Evolutionary conservation across 2,888 invertebrate genomes (phyloP), one percentile per base, ranked within the genome.

Genomic region (Hypomecis atomaria): DNA sequence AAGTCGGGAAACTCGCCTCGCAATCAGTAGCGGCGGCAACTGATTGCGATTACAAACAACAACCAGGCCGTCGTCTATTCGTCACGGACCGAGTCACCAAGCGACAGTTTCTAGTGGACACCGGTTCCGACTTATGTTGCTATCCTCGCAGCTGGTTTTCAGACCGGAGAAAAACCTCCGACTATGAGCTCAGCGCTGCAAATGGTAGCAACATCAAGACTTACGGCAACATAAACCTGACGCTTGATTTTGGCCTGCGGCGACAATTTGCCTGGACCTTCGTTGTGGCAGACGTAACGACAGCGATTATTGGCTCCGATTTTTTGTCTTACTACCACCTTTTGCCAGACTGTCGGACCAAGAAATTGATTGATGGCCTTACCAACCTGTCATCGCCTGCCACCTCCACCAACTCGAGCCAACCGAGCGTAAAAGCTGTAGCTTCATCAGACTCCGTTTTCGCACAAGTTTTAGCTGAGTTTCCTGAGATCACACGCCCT

Each of bases 251-350:
- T 3, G 71, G 71, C 0, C 56, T 72, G 23, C 23, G 23, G 23
- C 23, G 23, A 10, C 69, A 59, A 4, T 73, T 73, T 40, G 1
- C 1, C 0, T 76, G 74, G 73, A 58, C 53, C 6, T 73, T 73
- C 42, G 47, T 73, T 0, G 50, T 74, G 1, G 74, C 73, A n/a
- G 73, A 71, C 11, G 72, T 73, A 9, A 59, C 43, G 3, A 69
- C 33, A 6, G 10, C 69, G 43, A 59, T 73, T 47, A 34, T 71
- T 34, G 62, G 70, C 43, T n/a, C 59, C 40, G 59, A 63, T 57
- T 52, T 70, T 48, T 34, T 70, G 59, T 6, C 57, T 8, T 40
- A 47, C 42, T 68, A 62, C 40, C 40, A 62, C 38, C 13, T 66
- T 4, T 45, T 67, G 10, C 54, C 58, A 1, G 67, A 67, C 33